Evolutionary conservation across 2,113 vertebrate genomes (phyloP).

Genomic region (Micromys minutus): DNA sequence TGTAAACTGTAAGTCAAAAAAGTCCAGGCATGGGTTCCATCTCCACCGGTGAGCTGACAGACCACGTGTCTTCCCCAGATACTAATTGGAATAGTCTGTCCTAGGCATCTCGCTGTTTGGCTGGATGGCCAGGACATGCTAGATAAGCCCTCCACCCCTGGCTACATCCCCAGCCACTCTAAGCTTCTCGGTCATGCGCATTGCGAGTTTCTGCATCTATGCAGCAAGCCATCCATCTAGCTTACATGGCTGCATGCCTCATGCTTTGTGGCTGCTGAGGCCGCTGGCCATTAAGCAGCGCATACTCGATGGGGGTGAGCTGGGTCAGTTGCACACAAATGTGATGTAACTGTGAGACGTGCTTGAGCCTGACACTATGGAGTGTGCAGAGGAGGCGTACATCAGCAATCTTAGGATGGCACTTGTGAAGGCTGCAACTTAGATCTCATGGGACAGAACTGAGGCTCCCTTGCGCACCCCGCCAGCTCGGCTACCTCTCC

Average conservation of each 20-base stretch:
- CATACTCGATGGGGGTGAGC: neutral
- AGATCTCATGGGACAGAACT: neutral
- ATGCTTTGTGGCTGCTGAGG: neutral
- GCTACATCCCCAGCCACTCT: neutral
- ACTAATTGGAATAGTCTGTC: neutral
- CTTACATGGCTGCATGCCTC: neutral
- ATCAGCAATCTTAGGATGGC: neutral
- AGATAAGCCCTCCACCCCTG: neutral
- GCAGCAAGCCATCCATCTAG: neutral
- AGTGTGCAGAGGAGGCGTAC: neutral
- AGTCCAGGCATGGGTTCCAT: neutral
- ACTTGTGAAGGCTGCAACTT: neutral
- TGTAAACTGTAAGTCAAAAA: neutral
- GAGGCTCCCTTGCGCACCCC: neutral
- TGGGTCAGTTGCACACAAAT: neutral
- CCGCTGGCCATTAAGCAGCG: neutral
- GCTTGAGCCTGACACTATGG: too few species aligned
- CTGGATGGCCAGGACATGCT: neutral
- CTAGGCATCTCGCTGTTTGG: neutral
- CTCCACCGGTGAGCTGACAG: neutral
- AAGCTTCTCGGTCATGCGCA: neutral
- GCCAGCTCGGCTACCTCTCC: neutral
- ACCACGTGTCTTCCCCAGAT: neutral
- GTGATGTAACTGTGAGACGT: neutral
- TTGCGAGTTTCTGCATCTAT: neutral